phyloP scores from a whole-genome alignment of 2,888 invertebrate genomes.

The Mythimna lalbum region DNA sequence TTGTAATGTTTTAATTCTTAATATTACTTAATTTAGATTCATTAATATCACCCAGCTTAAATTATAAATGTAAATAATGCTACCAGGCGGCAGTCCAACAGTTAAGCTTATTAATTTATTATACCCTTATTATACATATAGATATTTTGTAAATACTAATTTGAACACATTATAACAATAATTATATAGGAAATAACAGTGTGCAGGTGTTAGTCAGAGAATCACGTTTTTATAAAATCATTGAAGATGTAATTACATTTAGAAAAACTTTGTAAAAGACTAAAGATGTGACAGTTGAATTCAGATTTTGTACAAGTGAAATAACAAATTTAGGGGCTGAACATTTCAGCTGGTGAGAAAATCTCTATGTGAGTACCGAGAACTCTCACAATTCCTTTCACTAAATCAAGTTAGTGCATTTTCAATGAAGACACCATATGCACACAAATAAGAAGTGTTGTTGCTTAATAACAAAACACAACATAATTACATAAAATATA shows the following conservation, averaged over 20 bases:
- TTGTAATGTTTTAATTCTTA: slow-evolving; percentile 66
- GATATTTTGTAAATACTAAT: slow-evolving; percentile 58
- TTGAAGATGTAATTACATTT: not conserved
- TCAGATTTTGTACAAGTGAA: not conserved
- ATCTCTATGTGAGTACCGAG: not conserved
- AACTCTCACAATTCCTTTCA: not conserved
- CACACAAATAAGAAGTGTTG: slow-evolving; percentile 48
- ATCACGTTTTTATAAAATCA: not conserved
- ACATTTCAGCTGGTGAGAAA: not conserved
- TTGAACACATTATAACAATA: slow-evolving; percentile 65
- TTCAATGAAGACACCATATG: not conserved
- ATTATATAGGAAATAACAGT: slow-evolving; percentile 31
- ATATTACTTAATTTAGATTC: slow-evolving; percentile 58
- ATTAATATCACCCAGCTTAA: slow-evolving; percentile 73
- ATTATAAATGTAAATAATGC: slow-evolving; percentile 63
- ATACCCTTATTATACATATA: slow-evolving; percentile 43
- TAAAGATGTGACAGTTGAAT: not conserved
- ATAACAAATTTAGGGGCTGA: not conserved
- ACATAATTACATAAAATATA: slow-evolving; percentile 42
- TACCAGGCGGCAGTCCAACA: slow-evolving; percentile 64
- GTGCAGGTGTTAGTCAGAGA: not conserved
- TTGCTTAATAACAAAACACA: slow-evolving; percentile 42
- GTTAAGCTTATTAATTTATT: slow-evolving; percentile 57
- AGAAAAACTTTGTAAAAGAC: not conserved
- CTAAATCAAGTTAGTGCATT: not conserved